These are phyloP conservation scores for Dusona sp. DNA, from an alignment of 2,888 invertebrate species.

Conservation along the genomic window DNA sequence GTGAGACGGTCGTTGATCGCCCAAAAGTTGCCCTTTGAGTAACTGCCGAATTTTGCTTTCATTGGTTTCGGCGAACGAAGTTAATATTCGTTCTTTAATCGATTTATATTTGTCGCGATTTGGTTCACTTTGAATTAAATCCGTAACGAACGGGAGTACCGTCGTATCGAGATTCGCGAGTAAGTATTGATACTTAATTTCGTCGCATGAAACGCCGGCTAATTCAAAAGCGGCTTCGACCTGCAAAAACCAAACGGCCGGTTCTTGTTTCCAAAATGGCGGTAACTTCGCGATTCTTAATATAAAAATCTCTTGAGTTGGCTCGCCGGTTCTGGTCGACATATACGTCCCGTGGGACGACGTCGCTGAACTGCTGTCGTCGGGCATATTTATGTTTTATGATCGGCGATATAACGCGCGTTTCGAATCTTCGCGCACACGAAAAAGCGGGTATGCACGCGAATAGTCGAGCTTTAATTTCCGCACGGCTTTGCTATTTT, in stretches of 20 bases:
- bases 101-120: slow-evolving; percentile 21
- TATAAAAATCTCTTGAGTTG: not conserved
- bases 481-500: too few species aligned
- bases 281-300: slow-evolving; percentile 60
- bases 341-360: too few species aligned
- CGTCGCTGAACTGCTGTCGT: not conserved
- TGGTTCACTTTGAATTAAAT: slow-evolving; percentile 41
- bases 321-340: not conserved
- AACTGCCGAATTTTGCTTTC: slow-evolving; percentile 52
- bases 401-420: not conserved
- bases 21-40: slow-evolving; percentile 45
- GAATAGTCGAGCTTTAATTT: too few species aligned
- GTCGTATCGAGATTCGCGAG: slow-evolving; percentile 29
- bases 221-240: slow-evolving; percentile 34
- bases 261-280: slow-evolving; percentile 56
- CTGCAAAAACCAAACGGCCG: slow-evolving; percentile 30
- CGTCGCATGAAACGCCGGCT: slow-evolving; percentile 3
- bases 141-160: slow-evolving; percentile 21
- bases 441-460: too few species aligned
- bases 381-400: not conserved
- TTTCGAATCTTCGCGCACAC: too few species aligned
- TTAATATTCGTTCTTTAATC: slow-evolving; percentile 40
- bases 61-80: slow-evolving; percentile 39
- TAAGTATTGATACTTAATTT: slow-evolving; percentile 20
- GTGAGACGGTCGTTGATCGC: slow-evolving; percentile 55